These are phyloP conservation scores for Tortricodes alternella DNA, from an alignment of 2,888 invertebrate species.

Conservation along the genomic window DNA sequence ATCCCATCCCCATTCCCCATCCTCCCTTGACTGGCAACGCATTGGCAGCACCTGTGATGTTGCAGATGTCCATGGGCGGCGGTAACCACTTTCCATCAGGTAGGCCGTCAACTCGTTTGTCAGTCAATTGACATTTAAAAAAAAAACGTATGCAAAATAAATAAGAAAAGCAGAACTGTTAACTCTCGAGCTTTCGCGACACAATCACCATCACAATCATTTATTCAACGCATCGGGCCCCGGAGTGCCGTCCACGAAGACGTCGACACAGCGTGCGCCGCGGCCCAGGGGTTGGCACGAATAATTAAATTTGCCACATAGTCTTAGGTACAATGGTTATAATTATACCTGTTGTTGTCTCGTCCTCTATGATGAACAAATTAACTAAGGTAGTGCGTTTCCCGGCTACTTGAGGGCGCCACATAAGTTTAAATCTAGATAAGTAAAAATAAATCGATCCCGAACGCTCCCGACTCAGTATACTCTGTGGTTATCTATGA, in stretches of 20 bases:
- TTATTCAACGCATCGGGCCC: conserved; percentile 15
- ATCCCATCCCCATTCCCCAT: too few relatives aligned
- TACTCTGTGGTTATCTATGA: background rate
- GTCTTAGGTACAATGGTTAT: too few relatives aligned
- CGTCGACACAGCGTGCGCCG: background rate
- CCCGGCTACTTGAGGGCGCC: background rate
- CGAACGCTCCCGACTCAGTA: background rate
- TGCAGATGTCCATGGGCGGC: too few relatives aligned
- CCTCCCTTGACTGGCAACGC: too few relatives aligned
- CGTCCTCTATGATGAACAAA: background rate
- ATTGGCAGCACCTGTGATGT: too few relatives aligned
- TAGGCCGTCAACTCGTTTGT: too few relatives aligned
- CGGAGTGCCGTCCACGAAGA: background rate
- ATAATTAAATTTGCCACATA: background rate
- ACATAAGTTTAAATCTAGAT: background rate
- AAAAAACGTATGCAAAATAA: background rate
- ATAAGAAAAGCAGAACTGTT: background rate
- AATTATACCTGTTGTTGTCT: background rate
- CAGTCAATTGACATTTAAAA: background rate
- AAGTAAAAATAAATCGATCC: background rate
- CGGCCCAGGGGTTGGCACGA: background rate
- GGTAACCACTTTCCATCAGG: too few relatives aligned
- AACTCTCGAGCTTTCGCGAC: background rate
- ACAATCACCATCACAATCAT: conserved; percentile 23
- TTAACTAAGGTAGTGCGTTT: background rate